These are phyloP conservation scores for Vanessa tameamea DNA, from an alignment of 1,140 invertebrate species.

Conservation along the genomic window DNA sequence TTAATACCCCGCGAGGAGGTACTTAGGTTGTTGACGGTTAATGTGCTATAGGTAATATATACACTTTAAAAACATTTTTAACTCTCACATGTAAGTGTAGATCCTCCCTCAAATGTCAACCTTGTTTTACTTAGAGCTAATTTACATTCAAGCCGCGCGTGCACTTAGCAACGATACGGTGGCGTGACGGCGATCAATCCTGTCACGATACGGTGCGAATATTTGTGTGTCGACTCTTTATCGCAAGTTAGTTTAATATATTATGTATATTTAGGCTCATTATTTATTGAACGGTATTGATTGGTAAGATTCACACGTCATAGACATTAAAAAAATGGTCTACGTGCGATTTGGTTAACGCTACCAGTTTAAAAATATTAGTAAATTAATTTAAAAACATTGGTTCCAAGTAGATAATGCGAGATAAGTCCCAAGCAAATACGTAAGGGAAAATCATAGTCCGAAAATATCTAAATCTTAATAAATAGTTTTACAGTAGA, in stretches of 20 bases:
- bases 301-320: too few relatives aligned
- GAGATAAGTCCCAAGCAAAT: too few relatives aligned
- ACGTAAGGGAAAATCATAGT: too few relatives aligned
- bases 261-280: neutral
- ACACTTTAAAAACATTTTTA: neutral
- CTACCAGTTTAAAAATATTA: too few relatives aligned
- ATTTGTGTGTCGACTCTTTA: slow-evolving; percentile 14
- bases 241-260: neutral
- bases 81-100: neutral
- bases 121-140: slow-evolving; percentile 2
- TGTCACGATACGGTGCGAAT: slow-evolving; percentile 3
- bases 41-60: neutral
- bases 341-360: too few relatives aligned
- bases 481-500: too few relatives aligned
- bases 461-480: too few relatives aligned
- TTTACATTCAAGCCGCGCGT: slow-evolving; percentile 16
- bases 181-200: slow-evolving; percentile 18
- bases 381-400: too few relatives aligned
- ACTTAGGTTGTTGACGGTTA: too few relatives aligned
- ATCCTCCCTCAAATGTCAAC: slow-evolving; percentile 10
- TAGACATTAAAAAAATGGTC: too few relatives aligned
- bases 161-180: slow-evolving; percentile 20
- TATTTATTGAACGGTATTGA: neutral
- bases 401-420: too few relatives aligned
- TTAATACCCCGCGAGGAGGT: too few relatives aligned